phyloP scores from a whole-genome alignment of 2,113 vertebrate species.

The Ibidorhyncha struthersii region DNA sequence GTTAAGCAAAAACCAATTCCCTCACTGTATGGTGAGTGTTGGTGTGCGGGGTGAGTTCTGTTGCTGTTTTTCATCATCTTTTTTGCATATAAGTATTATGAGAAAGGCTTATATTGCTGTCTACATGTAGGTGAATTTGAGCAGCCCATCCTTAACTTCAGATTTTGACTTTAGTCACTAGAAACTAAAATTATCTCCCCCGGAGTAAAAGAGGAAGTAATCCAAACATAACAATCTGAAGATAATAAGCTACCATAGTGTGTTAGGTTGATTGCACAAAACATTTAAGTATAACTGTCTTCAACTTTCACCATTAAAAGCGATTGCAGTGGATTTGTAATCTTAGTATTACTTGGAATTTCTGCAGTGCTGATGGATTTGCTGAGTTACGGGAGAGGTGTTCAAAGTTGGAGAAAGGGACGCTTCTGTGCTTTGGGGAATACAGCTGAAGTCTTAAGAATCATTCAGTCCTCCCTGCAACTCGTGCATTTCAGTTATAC shows the following conservation, averaged over 20 bases:
- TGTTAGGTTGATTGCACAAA: background rate
- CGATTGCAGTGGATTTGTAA: background rate
- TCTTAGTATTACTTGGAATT: background rate
- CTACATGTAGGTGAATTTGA: background rate
- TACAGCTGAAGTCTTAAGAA: background rate
- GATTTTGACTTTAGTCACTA: background rate
- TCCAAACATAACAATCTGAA: background rate
- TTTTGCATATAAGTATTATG: background rate
- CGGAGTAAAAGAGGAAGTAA: background rate
- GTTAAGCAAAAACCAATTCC: background rate
- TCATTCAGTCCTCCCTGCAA: background rate
- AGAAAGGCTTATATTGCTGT: background rate
- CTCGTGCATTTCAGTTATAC: rapidly evolving
- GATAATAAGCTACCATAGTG: background rate
- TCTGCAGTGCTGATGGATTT: background rate
- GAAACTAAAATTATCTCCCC: background rate
- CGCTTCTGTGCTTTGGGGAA: background rate
- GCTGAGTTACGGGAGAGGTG: background rate
- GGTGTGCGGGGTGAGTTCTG: background rate
- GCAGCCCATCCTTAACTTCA: background rate
- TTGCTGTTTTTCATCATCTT: background rate
- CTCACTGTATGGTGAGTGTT: background rate
- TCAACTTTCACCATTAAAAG: background rate
- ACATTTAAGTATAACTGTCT: background rate
- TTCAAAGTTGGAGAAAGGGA: background rate